Evolutionary conservation across 2,113 vertebrate genomes (phyloP), one percentile per base, ranked within the genome.

Genomic region (Morone saxatilis): DNA sequence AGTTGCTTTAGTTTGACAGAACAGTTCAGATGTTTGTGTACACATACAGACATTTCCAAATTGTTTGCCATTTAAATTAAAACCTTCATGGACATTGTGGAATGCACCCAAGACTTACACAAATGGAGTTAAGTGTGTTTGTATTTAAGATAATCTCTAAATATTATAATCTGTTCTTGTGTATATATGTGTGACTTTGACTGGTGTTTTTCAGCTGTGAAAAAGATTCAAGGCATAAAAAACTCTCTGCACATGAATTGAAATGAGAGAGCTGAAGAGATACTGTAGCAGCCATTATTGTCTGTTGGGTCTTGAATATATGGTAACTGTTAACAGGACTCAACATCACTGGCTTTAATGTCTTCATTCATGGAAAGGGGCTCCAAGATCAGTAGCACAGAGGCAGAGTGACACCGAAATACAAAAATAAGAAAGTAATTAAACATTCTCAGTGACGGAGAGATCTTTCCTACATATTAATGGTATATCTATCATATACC

Each of bases 281-380:
- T 31, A 54, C 22, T 31, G 47, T 62, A 1, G 74, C 22, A n/a
- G 50, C 48, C 61, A 14, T 25, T 25, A 20, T 45, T 20, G 9
- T 54, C n/a, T 57, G 9, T 66, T 66, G 1, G 38, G 13, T 81
- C 62, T 61, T 45, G 31, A 75, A 71, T 74, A 63, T 57, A 73
- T 75, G 56, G 56, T 41, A 45, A 20, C 47, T 80, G 60, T 76
- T 72, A 80, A 7, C 63, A 57, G 60, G 17, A 45, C 38, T 86
- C 50, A 66, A 12, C 41, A 22, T 84, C 48, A 72, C n/a, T 19
- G n/a, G 31, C 45, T 67, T 66, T 71, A 71, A 76, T 77, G 48
- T 66, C 22, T 60, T 45, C 67, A 73, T 68, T 72, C 54, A 60
- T 56, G n/a, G 47, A 67, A 61, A 61, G 9, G 12, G 25, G n/a